Evolutionary conservation across 2,888 invertebrate species (phyloP), one percentile per base, ranked within the genome.

Genomic region (Anthrax anthrax): DNA sequence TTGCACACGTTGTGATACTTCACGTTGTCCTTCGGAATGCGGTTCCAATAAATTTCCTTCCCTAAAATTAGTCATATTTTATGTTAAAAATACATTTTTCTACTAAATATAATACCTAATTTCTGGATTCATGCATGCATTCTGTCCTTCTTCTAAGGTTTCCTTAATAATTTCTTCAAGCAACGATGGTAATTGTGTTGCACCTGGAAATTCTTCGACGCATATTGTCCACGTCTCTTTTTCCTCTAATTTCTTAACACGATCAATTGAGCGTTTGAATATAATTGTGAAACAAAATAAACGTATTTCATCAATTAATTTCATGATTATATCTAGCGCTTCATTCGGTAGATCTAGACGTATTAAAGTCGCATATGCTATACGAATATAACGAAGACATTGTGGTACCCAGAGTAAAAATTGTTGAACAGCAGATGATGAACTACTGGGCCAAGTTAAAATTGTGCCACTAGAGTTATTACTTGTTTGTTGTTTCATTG

Each of bases 161-260:
- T 85, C 84, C 56, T 77, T 73, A 4, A 88, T 75, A 52, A 82
- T 73, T 54, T 78, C 75, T 61, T 87, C 82, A 59, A 86, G 81
- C 48, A 80, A 69, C 5, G 77, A 73, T 6, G 88, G 86, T 74
- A 84, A 49, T 49, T 69, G 76, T 1, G 92, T 92, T 13, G 89
- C 83, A 16, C 89, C 88, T 3, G 88, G 88, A 60, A 84, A 82
- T 57, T 85, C 83, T 54, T 86, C 83, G 57, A 86, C 82, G 54
- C 86, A 84, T 50, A 91, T 79, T 58, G 80, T 77, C 94, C 94
- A 95, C 0, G 78, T 83, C 71, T 95, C 95, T 54, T 76, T 76
- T 32, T 77, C 77, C 18, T 74, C 73, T 18, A 91, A 68, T 29
- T 75, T 75, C 57, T 79, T 78, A 32, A 89, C 79, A 54, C 83